Evolutionary conservation across 2,113 vertebrate species (phyloP).

Genomic region (Narcine bancroftii): DNA sequence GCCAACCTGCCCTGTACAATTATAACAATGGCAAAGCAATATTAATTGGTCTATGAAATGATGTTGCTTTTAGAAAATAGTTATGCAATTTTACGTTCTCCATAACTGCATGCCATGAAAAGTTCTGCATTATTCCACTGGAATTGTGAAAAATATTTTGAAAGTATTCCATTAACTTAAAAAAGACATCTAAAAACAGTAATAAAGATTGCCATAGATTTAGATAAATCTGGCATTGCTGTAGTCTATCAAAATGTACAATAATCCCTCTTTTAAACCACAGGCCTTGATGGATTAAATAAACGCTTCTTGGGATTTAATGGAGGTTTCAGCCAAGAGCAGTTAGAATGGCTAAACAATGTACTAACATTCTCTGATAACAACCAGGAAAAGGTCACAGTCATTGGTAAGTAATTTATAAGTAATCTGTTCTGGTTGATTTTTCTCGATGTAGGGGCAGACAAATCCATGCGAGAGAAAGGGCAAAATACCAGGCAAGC

Average conservation of each 20-base stretch:
- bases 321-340: constrained; percentile 77
- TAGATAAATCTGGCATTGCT: not conserved
- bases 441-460: not conserved
- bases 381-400: constrained; percentile 70
- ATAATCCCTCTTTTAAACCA: not conserved
- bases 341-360: constrained; percentile 75
- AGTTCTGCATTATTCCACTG: too few relatives aligned
- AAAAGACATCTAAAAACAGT: constrained; percentile 37
- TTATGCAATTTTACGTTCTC: not conserved
- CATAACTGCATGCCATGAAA: too few relatives aligned
- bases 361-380: constrained; percentile 69
- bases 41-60: not conserved
- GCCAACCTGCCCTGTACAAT: not conserved
- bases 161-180: not conserved
- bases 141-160: not conserved
- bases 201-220: not conserved
- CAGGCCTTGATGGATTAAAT: constrained; percentile 40
- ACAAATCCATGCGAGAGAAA: too few relatives aligned
- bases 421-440: constrained; percentile 40
- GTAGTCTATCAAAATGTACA: not conserved
- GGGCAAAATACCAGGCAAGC: too few relatives aligned
- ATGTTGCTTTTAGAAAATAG: not conserved
- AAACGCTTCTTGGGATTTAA: constrained; percentile 76
- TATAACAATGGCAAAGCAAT: not conserved
- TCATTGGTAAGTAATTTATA: constrained; percentile 64